These are phyloP conservation scores for Cylloceria caligata DNA, from an alignment of 2,888 invertebrate species.

Conservation along the genomic window DNA sequence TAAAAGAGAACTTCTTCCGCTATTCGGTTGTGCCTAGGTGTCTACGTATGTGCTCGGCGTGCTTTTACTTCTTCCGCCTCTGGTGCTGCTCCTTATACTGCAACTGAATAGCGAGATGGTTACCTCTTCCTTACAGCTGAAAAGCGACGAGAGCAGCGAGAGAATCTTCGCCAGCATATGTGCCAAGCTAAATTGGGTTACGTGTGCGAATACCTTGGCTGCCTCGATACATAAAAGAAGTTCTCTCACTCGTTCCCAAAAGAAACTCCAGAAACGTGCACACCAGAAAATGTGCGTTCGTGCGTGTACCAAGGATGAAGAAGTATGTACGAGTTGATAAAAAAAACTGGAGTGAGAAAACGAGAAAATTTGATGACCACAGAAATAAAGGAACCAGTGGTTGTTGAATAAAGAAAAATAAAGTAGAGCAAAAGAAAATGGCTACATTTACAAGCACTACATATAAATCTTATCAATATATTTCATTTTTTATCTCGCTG, in stretches of 20 bases:
- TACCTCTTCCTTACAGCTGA: conserved; percentile 24
- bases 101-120: conserved; percentile 41
- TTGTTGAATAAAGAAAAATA: conserved; percentile 19
- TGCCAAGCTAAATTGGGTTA: conserved; percentile 53
- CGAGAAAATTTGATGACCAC: conserved; percentile 27
- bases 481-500: too few relatives aligned
- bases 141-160: conserved; percentile 41
- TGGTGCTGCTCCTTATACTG: conserved; percentile 5
- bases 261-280: conserved; percentile 48
- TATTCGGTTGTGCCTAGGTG: conserved; percentile 37
- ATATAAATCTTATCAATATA: neutral
- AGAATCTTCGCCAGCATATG: conserved; percentile 52
- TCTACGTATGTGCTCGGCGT: conserved; percentile 4
- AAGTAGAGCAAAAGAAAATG: neutral
- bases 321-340: conserved; percentile 25
- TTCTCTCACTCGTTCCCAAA: conserved; percentile 29
- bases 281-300: conserved; percentile 47
- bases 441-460: neutral
- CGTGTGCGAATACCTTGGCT: conserved; percentile 50
- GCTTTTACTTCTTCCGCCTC: conserved; percentile 29
- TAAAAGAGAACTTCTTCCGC: conserved; percentile 39
- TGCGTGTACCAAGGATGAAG: conserved; percentile 36
- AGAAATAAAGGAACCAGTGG: conserved; percentile 33
- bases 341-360: conserved; percentile 14
- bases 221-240: conserved; percentile 54